These are phyloP conservation scores for Geopemphigus sp. DNA, from an alignment of 1,140 invertebrate genomes.

Conservation along the genomic window DNA sequence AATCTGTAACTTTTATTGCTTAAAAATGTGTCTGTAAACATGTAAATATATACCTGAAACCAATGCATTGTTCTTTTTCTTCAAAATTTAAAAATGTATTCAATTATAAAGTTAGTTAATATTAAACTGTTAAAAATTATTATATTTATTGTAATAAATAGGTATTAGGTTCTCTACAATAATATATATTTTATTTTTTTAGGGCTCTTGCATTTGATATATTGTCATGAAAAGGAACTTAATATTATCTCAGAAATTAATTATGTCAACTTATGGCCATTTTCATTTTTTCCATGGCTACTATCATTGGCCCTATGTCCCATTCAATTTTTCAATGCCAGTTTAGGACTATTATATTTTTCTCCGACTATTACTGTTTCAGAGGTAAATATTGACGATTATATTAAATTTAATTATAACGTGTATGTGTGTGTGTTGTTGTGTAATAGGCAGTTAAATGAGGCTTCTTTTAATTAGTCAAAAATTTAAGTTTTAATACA, in stretches of 20 bases:
- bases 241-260: slow-evolving; percentile 19
- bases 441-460: too few species aligned
- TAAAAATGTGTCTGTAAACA: too few species aligned
- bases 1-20: too few species aligned
- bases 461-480: too few species aligned
- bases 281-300: slow-evolving; percentile 41
- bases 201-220: slow-evolving; percentile 20
- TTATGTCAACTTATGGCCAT: slow-evolving; percentile 37
- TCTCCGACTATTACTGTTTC: not conserved
- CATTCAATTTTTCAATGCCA: slow-evolving; percentile 5
- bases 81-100: too few species aligned
- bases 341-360: slow-evolving; percentile 1
- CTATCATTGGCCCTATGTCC: slow-evolving; percentile 2
- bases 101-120: too few species aligned
- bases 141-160: not conserved
- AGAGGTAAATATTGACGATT: not conserved
- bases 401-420: too few species aligned
- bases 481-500: too few species aligned
- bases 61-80: too few species aligned
- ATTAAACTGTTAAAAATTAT: not conserved
- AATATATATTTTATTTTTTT: not conserved
- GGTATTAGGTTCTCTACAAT: too few species aligned
- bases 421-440: too few species aligned
- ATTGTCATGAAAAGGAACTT: slow-evolving; percentile 9
- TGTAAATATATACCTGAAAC: too few species aligned